Percentiles rank a stretch among this genome's conserved stretches.
phyloP scores from a whole-genome alignment of 2,113 vertebrate genomes.

The Trogon melanurus region DNA sequence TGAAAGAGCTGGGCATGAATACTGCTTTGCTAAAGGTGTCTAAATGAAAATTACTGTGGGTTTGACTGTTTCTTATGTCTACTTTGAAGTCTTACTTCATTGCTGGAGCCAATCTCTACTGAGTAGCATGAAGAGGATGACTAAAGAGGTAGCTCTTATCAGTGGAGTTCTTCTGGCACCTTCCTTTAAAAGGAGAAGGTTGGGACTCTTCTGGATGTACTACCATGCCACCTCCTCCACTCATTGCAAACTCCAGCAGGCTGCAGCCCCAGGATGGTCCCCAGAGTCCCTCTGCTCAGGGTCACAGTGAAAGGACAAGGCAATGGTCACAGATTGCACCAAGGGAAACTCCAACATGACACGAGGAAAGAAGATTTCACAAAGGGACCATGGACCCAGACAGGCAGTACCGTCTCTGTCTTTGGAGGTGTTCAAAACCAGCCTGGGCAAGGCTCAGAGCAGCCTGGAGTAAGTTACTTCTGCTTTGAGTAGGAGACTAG shows the following conservation, averaged over 20 bases:
- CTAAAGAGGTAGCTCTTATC: background rate
- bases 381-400: background rate
- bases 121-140: background rate
- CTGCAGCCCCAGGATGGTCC: background rate
- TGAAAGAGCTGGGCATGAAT: background rate
- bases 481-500: background rate
- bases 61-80: background rate
- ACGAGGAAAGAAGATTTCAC: background rate
- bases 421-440: background rate
- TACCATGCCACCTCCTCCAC: background rate
- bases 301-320: background rate
- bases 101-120: background rate
- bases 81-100: background rate
- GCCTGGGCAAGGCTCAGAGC: background rate
- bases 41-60: background rate
- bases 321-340: background rate
- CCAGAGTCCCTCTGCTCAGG: background rate
- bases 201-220: background rate
- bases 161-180: background rate
- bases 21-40: background rate
- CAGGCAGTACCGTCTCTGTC: background rate
- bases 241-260: rapidly evolving
- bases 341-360: background rate
- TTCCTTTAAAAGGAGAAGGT: background rate
- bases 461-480: background rate